A percentile compares a stretch with the other conserved stretches of the same genome.
These are phyloP conservation scores for Chaetorhynchus papuensis DNA, from an alignment of 2,113 vertebrate genomes.

Conservation along the genomic window DNA sequence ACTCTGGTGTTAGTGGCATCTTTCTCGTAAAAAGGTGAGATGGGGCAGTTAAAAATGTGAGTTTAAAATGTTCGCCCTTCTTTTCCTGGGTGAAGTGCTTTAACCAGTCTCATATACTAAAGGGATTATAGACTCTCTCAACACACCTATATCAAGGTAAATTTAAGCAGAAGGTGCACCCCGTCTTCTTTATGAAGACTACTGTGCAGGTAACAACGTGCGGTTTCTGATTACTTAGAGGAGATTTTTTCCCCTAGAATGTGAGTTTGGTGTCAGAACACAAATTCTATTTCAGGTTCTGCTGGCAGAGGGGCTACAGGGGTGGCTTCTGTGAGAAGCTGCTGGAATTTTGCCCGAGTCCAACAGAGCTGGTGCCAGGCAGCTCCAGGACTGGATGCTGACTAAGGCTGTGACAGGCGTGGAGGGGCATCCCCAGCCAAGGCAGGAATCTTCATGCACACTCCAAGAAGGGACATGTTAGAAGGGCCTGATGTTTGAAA, in stretches of 20 bases:
- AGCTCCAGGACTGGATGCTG: neutral
- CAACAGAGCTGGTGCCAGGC: neutral
- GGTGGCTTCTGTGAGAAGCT: neutral
- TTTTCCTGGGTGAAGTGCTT: neutral
- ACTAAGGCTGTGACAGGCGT: neutral
- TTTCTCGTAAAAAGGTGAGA: neutral
- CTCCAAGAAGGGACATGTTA: neutral
- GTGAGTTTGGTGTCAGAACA: neutral
- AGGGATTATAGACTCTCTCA: neutral
- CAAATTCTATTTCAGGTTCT: neutral
- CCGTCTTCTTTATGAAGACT: neutral
- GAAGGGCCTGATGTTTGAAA: neutral
- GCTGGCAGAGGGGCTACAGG: neutral
- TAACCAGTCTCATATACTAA: neutral
- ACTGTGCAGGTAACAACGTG: neutral
- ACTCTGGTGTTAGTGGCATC: neutral
- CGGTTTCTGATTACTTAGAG: neutral
- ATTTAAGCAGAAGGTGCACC: neutral
- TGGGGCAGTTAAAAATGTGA: neutral
- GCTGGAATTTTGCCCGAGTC: neutral
- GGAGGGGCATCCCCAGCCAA: neutral
- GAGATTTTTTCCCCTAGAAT: neutral
- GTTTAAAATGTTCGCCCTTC: neutral
- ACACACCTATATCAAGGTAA: neutral
- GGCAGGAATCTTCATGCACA: neutral